phyloP scores from a whole-genome alignment of 2,888 invertebrate species.

The Agonum fuliginosum region DNA sequence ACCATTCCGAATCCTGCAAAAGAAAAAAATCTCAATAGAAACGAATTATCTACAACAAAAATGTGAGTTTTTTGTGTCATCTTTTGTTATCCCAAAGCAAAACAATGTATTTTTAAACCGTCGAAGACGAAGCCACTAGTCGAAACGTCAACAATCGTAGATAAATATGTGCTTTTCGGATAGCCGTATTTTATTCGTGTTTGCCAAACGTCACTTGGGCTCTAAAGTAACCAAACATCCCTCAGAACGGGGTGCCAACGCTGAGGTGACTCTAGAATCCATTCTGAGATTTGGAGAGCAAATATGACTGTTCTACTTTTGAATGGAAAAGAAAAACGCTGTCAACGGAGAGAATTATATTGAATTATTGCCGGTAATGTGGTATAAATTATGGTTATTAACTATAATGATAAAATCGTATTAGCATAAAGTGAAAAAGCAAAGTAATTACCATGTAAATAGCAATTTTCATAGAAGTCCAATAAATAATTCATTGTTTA shows the following conservation, averaged over 20 bases:
- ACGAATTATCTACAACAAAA: too few relatives aligned
- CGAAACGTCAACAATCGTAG: slow-evolving; percentile 69
- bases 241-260: slow-evolving; percentile 56
- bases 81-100: too few relatives aligned
- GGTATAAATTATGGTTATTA: neutral
- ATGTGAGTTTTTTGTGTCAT: too few relatives aligned
- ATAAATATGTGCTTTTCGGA: slow-evolving; percentile 71
- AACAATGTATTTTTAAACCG: neutral
- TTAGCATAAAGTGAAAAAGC: too few relatives aligned
- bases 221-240: slow-evolving; percentile 68
- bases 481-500: slow-evolving; percentile 31
- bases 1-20: too few relatives aligned
- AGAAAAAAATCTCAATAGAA: too few relatives aligned
- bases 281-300: slow-evolving; percentile 4
- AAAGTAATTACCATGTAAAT: slow-evolving; percentile 15
- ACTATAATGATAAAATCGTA: neutral
- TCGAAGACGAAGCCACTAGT: slow-evolving; percentile 18
- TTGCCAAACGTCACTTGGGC: slow-evolving; percentile 71
- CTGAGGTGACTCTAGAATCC: neutral
- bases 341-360: neutral
- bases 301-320: slow-evolving; percentile 22
- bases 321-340: neutral
- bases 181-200: slow-evolving; percentile 71
- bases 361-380: neutral
- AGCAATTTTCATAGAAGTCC: neutral